phyloP scores from a whole-genome alignment of 2,888 invertebrate genomes.

The Dioctria rufipes region DNA sequence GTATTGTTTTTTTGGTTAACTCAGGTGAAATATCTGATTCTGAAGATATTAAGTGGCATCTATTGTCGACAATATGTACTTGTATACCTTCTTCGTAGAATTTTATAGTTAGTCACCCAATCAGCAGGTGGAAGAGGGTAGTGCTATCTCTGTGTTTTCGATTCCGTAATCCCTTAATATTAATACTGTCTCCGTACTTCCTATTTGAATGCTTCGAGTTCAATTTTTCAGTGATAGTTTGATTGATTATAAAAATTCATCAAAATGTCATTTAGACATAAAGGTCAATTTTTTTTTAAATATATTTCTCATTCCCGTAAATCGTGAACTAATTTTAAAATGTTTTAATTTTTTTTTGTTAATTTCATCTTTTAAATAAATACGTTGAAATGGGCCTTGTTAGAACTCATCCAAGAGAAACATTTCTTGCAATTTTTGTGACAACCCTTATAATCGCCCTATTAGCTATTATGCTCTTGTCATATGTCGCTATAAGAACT shows the following conservation, averaged over 20 bases:
- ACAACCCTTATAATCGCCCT: background rate
- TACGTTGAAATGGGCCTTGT: background rate
- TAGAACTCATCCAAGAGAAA: background rate
- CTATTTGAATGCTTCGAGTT: background rate
- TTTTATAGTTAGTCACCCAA: too few relatives aligned
- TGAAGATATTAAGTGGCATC: too few relatives aligned
- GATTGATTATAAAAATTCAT: background rate
- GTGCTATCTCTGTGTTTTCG: too few relatives aligned
- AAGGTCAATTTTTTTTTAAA: background rate
- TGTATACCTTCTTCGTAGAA: too few relatives aligned
- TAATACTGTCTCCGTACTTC: background rate
- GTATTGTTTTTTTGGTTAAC: too few relatives aligned
- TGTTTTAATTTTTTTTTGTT: background rate
- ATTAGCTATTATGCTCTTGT: background rate
- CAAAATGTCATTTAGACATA: background rate
- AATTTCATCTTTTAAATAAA: background rate
- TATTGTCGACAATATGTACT: too few relatives aligned
- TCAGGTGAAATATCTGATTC: too few relatives aligned
- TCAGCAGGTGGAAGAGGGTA: too few relatives aligned
- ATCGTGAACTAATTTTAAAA: background rate
- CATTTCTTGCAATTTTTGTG: background rate
- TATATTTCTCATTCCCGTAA: background rate
- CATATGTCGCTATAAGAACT: background rate
- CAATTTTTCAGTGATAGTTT: background rate
- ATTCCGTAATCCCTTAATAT: too few relatives aligned